phyloP scores from a whole-genome alignment of 2,888 invertebrate genomes.

The Neoaliturus tenellus region DNA sequence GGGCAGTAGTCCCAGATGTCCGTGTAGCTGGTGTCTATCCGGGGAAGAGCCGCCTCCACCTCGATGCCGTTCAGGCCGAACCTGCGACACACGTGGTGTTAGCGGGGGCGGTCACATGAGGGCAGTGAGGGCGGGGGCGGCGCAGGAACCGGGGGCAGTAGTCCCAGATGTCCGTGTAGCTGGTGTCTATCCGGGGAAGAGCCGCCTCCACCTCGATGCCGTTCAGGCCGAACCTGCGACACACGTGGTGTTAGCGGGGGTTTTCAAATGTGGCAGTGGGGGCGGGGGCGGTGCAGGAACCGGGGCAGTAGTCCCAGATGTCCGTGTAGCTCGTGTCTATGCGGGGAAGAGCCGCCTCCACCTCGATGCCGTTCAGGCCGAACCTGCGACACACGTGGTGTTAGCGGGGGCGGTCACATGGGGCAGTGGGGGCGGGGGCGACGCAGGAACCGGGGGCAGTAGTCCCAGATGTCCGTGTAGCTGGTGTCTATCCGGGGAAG shows the following conservation, averaged over 20 bases:
- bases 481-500: slow-evolving; percentile 71
- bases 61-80: slow-evolving; percentile 70
- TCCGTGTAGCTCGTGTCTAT: slow-evolving; percentile 71
- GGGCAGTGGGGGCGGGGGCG: slow-evolving; percentile 58
- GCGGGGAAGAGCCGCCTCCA: slow-evolving; percentile 70
- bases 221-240: slow-evolving; percentile 69
- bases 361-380: slow-evolving; percentile 69
- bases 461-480: slow-evolving; percentile 69
- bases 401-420: slow-evolving; percentile 61
- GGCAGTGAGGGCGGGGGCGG: slow-evolving; percentile 63
- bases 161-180: slow-evolving; percentile 69
- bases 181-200: slow-evolving; percentile 71
- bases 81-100: slow-evolving; percentile 69
- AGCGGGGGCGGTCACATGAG: slow-evolving; percentile 63
- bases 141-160: slow-evolving; percentile 70
- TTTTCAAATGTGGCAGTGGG: slow-evolving; percentile 63
- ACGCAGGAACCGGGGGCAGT: slow-evolving; percentile 70
- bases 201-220: slow-evolving; percentile 70
- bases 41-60: slow-evolving; percentile 70
- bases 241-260: slow-evolving; percentile 68
- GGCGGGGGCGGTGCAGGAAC: slow-evolving; percentile 64
- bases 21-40: slow-evolving; percentile 71
- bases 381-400: slow-evolving; percentile 69
- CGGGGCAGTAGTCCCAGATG: slow-evolving; percentile 69
- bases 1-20: slow-evolving; percentile 71